Conservation (phyloP, 1,140 invertebrate species). For the Harpegnathos saltator region DNA sequence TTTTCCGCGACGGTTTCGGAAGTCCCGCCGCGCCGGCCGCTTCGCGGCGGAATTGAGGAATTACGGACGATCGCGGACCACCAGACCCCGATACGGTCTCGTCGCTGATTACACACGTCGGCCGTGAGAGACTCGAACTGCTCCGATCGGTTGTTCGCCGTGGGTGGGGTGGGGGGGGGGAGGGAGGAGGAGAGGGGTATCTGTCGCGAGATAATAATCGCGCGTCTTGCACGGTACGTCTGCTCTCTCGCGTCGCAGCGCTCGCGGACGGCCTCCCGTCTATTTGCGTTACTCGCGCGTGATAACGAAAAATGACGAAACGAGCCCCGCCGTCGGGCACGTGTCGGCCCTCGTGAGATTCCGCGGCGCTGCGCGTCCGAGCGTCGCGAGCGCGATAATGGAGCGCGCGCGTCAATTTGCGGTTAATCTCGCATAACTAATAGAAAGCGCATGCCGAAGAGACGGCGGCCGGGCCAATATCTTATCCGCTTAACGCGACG, state of each 20-base stretch:
- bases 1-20: slow-evolving; percentile 19
- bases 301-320: too few species aligned
- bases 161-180: too few species aligned
- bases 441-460: slow-evolving; percentile 46
- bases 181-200: too few species aligned
- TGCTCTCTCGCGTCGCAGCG: background rate
- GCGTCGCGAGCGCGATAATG: background rate
- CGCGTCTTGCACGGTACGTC: slow-evolving; percentile 31
- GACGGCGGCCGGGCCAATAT: background rate
- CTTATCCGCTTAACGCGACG: slow-evolving; percentile 18
- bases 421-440: slow-evolving; percentile 41
- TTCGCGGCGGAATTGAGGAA: slow-evolving; percentile 9
- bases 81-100: background rate
- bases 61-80: slow-evolving; percentile 29
- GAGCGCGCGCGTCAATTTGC: slow-evolving; percentile 22
- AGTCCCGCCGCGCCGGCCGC: too few species aligned
- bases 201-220: slow-evolving; percentile 49
- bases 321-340: too few species aligned
- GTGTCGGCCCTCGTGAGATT: too few species aligned
- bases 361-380: background rate
- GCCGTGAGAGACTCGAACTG: too few species aligned
- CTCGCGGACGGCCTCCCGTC: too few species aligned
- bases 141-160: slow-evolving; percentile 47
- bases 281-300: too few species aligned
- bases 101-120: slow-evolving; percentile 47